phyloP scores from a whole-genome alignment of 2,113 vertebrate species.

The Odontophorus gujanensis region DNA sequence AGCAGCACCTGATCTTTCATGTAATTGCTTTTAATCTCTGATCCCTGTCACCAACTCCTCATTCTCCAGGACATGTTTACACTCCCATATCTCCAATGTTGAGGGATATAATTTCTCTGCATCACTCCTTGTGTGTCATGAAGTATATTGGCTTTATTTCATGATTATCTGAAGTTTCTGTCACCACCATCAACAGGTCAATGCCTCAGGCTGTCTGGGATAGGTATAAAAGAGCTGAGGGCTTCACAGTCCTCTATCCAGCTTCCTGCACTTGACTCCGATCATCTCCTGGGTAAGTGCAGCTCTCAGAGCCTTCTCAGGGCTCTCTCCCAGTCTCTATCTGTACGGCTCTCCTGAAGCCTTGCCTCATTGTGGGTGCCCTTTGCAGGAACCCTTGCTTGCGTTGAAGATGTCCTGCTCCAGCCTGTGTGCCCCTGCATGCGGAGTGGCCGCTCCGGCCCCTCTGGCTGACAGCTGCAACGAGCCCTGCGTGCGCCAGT shows the following conservation, averaged over 20 bases:
- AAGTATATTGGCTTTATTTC: too few relatives aligned
- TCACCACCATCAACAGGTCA: too few relatives aligned
- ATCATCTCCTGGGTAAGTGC: too few relatives aligned
- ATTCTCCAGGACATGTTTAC: too few relatives aligned
- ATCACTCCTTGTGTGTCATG: too few relatives aligned
- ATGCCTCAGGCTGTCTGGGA: too few relatives aligned
- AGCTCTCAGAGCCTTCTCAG: neutral
- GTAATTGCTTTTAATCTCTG: accelerated
- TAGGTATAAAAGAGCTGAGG: neutral
- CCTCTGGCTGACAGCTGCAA: neutral
- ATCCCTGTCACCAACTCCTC: neutral
- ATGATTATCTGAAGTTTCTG: too few relatives aligned
- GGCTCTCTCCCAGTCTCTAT: neutral
- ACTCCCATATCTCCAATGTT: too few relatives aligned
- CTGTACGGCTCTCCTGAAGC: neutral
- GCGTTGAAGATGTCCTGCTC: neutral
- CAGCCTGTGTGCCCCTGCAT: neutral
- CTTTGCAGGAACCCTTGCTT: too few relatives aligned
- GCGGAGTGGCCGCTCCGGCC: neutral
- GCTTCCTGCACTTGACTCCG: neutral
- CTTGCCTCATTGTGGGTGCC: too few relatives aligned
- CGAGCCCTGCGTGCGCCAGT: neutral
- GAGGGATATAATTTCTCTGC: neutral
- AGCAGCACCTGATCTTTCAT: neutral
- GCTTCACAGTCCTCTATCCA: neutral